phyloP scores from a whole-genome alignment of 2,113 vertebrate species.

The Candoia aspera region DNA sequence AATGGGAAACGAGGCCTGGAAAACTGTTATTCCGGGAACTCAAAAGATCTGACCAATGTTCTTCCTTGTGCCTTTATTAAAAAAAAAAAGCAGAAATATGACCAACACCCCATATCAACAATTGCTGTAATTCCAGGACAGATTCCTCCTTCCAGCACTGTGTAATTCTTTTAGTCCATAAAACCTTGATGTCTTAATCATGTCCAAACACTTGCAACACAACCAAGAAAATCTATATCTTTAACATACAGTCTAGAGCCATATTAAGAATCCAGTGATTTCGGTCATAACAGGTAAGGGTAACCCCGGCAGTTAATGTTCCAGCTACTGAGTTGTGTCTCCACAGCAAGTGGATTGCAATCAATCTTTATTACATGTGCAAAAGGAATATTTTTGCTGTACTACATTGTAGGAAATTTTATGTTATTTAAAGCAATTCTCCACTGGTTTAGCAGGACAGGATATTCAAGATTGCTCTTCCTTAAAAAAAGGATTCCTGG shows the following conservation, averaged over 20 bases:
- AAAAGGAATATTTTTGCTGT: neutral
- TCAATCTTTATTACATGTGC: neutral
- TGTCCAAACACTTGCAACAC: neutral
- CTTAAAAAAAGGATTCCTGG: neutral
- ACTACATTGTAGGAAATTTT: neutral
- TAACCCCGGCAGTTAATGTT: neutral
- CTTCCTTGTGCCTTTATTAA: neutral
- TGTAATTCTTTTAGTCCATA: neutral
- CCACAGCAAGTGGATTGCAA: neutral
- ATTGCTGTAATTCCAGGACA: neutral
- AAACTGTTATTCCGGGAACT: neutral
- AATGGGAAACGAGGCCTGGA: neutral
- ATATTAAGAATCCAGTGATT: neutral
- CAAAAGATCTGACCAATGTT: neutral
- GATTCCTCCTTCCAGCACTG: neutral
- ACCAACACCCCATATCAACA: neutral
- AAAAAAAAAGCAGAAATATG: neutral
- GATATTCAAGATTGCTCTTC: neutral
- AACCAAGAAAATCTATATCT: too few species aligned
- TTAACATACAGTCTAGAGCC: too few species aligned
- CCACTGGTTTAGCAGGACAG: neutral
- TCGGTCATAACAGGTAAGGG: neutral
- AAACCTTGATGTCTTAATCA: neutral
- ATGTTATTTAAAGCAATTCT: neutral
- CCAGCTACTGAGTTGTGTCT: neutral